Evolutionary conservation across 2,888 invertebrate species (phyloP).

Genomic region (Mythimna ferrago): DNA sequence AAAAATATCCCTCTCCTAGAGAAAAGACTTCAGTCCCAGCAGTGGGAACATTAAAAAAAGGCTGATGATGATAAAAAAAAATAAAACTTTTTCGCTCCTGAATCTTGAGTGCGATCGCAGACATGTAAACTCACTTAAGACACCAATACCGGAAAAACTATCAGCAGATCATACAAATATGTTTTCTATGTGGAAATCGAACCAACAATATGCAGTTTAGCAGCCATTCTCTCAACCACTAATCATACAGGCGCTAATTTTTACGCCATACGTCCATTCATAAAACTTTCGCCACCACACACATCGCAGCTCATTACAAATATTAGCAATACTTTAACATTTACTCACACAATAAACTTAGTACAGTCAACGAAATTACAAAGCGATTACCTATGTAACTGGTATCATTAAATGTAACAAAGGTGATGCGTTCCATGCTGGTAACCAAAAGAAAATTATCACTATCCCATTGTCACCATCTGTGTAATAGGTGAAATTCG

Average conservation of each 20-base stretch:
- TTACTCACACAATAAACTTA: constrained; percentile 41
- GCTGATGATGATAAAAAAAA: too few species aligned
- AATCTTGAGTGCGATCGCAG: too few species aligned
- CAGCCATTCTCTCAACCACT: too few species aligned
- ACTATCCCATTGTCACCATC: constrained; percentile 71
- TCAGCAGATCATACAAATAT: too few species aligned
- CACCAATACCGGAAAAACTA: too few species aligned
- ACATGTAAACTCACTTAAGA: too few species aligned
- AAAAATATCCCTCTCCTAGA: too few species aligned
- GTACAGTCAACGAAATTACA: constrained; percentile 52
- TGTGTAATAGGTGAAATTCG: constrained; percentile 69
- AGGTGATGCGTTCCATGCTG: constrained; percentile 55
- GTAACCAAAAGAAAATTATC: constrained; percentile 68
- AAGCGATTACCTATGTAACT: constrained; percentile 59
- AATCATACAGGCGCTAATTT: background rate
- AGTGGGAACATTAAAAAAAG: too few species aligned
- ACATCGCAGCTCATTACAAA: constrained; percentile 39
- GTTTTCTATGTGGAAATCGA: too few species aligned
- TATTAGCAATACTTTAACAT: constrained; percentile 52
- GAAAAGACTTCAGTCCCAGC: too few species aligned
- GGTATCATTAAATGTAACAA: constrained; percentile 63
- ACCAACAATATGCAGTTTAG: too few species aligned
- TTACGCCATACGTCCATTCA: constrained; percentile 11
- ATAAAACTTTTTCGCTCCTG: too few species aligned
- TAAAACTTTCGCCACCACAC: constrained; percentile 32